A percentile compares a stretch with the other conserved stretches of the same genome.
Conservation (phyloP, 2,888 invertebrate genomes). For the Eupithecia centaureata region DNA sequence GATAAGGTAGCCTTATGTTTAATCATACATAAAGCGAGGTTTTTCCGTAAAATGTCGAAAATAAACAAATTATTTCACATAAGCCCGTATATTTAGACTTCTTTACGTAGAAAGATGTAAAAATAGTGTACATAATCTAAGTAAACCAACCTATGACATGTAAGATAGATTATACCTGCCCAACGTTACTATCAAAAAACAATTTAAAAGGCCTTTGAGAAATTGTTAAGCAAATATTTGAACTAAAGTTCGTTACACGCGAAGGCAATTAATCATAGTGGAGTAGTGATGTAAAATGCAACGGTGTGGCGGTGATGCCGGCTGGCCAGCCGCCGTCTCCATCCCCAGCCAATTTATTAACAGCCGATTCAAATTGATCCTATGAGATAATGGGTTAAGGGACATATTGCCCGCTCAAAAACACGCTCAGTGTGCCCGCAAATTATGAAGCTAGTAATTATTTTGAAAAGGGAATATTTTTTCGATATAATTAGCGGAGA, state of each 20-base stretch:
- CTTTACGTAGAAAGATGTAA: neutral
- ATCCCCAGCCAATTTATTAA: conserved; percentile 26
- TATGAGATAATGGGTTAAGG: too few relatives aligned
- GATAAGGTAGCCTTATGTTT: neutral
- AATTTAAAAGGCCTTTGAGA: conserved; percentile 36
- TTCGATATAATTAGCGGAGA: too few relatives aligned
- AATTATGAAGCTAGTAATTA: too few relatives aligned
- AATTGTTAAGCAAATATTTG: conserved; percentile 56
- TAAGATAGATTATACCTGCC: conserved; percentile 15
- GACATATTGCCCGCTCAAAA: too few relatives aligned
- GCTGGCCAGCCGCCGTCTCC: conserved; percentile 34
- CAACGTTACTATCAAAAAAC: conserved; percentile 6
- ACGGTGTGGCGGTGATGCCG: conserved; percentile 25
- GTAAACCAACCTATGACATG: conserved; percentile 2
- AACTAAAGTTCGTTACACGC: conserved; percentile 49
- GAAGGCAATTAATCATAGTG: conserved; percentile 57
- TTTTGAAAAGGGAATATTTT: too few relatives aligned
- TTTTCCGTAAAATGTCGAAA: neutral
- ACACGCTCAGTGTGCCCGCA: too few relatives aligned
- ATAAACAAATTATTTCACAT: neutral
- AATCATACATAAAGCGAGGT: neutral
- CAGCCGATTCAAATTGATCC: neutral
- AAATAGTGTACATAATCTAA: neutral
- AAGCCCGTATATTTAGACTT: neutral
- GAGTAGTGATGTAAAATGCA: conserved; percentile 44